phyloP scores from a whole-genome alignment of 2,888 invertebrate species.

The Hirudinaria manillensis region DNA sequence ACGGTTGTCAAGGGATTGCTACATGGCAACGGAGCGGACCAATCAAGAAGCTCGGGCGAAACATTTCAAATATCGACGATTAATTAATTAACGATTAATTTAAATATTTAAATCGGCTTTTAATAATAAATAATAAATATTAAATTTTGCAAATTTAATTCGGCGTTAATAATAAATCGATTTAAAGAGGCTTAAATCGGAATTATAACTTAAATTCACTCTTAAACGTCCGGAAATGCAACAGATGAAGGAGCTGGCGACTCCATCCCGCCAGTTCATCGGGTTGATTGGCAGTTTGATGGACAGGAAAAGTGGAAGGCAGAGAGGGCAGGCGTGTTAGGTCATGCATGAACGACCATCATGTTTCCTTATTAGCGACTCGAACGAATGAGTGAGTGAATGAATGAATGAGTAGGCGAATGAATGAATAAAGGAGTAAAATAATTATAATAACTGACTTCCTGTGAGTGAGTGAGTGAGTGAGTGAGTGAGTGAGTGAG shows the following conservation, averaged over 20 bases:
- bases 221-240: not conserved
- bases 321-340: slow-evolving; percentile 18
- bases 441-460: not conserved
- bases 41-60: too few species aligned
- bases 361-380: slow-evolving; percentile 14
- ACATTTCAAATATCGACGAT: too few species aligned
- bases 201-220: too few species aligned
- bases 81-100: too few species aligned
- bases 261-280: not conserved
- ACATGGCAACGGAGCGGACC: too few species aligned
- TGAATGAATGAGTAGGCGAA: not conserved
- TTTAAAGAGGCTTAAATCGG: too few species aligned
- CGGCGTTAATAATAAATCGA: too few species aligned
- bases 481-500: not conserved
- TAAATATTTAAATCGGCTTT: too few species aligned
- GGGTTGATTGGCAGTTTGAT: slow-evolving; percentile 9
- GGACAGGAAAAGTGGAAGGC: slow-evolving; percentile 14
- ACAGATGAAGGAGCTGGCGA: not conserved
- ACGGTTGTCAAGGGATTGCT: too few species aligned
- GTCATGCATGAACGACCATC: slow-evolving; percentile 15
- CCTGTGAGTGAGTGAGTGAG: not conserved
- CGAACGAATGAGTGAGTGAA: slow-evolving; percentile 4
- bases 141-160: too few species aligned
- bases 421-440: not conserved
- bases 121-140: too few species aligned